Evolutionary conservation across 2,797 vertebrate genomes (phyloP).

Genomic region (Neosalanx taihuensis): DNA sequence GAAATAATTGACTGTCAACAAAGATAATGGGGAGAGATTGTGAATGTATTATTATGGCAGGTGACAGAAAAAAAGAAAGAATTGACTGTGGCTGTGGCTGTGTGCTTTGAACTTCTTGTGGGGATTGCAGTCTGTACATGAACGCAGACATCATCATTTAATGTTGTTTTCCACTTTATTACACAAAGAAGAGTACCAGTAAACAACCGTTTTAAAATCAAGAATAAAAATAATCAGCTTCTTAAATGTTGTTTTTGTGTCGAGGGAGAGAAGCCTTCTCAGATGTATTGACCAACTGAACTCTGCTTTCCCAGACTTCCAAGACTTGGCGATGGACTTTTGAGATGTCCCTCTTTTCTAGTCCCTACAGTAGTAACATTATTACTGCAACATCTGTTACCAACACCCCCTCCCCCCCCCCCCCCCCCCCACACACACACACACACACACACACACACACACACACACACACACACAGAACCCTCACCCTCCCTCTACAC

Average conservation of each 20-base stretch:
- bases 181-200: background rate
- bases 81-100: background rate
- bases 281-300: slow-evolving; percentile 50
- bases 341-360: slow-evolving; percentile 28
- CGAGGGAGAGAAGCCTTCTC: slow-evolving; percentile 6
- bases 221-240: slow-evolving; percentile 10
- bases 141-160: slow-evolving; percentile 4
- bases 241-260: slow-evolving; percentile 50
- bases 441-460: slow-evolving; percentile 33
- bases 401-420: slow-evolving; percentile 1
- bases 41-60: slow-evolving; percentile 9
- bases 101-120: background rate
- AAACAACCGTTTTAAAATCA: too few species aligned
- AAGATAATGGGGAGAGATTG: slow-evolving; percentile 1
- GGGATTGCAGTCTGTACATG: background rate
- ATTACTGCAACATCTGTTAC: slow-evolving; percentile 45
- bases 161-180: slow-evolving; percentile 47
- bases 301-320: slow-evolving; percentile 36
- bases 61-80: background rate
- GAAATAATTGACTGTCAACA: slow-evolving; percentile 1
- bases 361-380: slow-evolving; percentile 32
- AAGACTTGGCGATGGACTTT: slow-evolving; percentile 42
- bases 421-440: slow-evolving; percentile 11
- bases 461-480: slow-evolving; percentile 22
- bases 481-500: slow-evolving; percentile 4